Conservation (phyloP, 2,888 invertebrate species). For the Chrysolina haemoptera region DNA sequence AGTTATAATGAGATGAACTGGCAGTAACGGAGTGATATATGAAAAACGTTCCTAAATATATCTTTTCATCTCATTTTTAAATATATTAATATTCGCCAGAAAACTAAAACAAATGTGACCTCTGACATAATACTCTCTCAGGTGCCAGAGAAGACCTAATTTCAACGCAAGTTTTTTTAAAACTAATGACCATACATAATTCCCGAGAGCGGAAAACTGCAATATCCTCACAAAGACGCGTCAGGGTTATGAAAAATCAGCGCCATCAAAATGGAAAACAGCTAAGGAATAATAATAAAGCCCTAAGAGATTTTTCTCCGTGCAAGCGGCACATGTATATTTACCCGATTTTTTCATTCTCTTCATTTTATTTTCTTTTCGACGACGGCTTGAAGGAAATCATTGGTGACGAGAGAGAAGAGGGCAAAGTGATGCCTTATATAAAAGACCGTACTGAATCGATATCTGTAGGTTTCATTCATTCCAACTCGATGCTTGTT, state of each 20-base stretch:
- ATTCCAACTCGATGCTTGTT: background rate
- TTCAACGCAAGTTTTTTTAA: background rate
- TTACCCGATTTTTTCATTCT: background rate
- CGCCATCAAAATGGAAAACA: background rate
- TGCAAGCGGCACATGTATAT: background rate
- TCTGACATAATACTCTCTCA: background rate
- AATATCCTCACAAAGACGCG: background rate
- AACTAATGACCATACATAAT: no score
- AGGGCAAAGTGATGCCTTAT: background rate
- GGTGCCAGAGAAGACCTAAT: background rate
- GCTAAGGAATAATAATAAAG: background rate
- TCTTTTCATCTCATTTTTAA: background rate
- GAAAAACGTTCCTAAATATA: no score
- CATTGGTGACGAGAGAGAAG: background rate
- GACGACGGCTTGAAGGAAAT: slow-evolving; percentile 2
- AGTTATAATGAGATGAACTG: no score
- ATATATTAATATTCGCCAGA: background rate
- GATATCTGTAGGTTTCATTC: slow-evolving; percentile 1
- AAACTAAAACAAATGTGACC: no score
- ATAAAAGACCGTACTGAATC: background rate
- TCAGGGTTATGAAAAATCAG: background rate
- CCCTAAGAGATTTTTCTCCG: background rate
- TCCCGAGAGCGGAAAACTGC: background rate
- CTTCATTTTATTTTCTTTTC: slow-evolving; percentile 1
- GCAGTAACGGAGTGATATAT: no score